phyloP scores from a whole-genome alignment of 2,113 vertebrate genomes.

The Macaca fascicularis region T2T-MFA8v1.1 NC_088389.1:42170501-42171000 shows the following conservation, averaged over 20 bases:
- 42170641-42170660: background rate
- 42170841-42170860: background rate
- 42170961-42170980: background rate
- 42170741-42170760: background rate
- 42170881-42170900: conserved; percentile 61
- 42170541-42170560: background rate
- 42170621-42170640: background rate
- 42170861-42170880: background rate
- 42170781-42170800: background rate
- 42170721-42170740: background rate
- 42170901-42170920: conserved; percentile 53
- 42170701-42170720: background rate
- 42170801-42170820: background rate
- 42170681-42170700: background rate
- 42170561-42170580: background rate
- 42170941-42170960: conserved; percentile 54
- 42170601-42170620: background rate
- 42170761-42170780: background rate
- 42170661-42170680: background rate
- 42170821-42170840: background rate
- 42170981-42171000: background rate
- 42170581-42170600: background rate
- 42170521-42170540: background rate
- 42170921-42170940: conserved; percentile 55
- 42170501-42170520: background rate